These are phyloP conservation scores for Perca flavescens DNA, from an alignment of 2,113 vertebrate genomes.

Conservation along the genomic window DNA sequence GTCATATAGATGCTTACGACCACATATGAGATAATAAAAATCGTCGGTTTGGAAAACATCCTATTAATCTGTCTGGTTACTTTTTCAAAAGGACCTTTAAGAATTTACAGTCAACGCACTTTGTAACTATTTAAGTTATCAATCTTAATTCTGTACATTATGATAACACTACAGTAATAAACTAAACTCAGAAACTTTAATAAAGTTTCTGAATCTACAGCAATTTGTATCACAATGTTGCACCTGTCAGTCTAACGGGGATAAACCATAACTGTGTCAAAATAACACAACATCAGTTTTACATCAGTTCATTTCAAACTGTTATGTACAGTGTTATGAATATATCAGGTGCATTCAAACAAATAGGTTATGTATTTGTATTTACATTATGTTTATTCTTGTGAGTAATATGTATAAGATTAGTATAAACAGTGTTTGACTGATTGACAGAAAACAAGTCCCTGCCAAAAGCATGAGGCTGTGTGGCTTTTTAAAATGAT, in stretches of 20 bases:
- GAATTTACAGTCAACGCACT: background rate
- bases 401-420: background rate
- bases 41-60: background rate
- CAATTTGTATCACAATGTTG: too few species aligned
- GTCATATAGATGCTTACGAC: background rate
- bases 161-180: background rate
- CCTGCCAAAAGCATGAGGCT: conserved; percentile 17
- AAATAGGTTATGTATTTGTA: background rate
- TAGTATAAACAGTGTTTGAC: background rate
- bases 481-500: conserved; percentile 44
- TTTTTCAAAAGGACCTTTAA: background rate
- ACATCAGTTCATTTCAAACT: background rate
- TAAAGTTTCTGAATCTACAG: background rate
- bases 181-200: background rate
- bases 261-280: background rate
- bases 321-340: background rate
- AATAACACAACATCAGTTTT: background rate
- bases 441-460: conserved; percentile 44
- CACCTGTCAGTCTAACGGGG: background rate
- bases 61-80: background rate
- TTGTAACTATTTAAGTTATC: background rate
- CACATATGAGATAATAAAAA: background rate
- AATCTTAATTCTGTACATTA: background rate
- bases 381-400: background rate
- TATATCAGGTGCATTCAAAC: background rate